Conservation (phyloP, 2,113 vertebrate species). For the Oryzias melastigma region DNA sequence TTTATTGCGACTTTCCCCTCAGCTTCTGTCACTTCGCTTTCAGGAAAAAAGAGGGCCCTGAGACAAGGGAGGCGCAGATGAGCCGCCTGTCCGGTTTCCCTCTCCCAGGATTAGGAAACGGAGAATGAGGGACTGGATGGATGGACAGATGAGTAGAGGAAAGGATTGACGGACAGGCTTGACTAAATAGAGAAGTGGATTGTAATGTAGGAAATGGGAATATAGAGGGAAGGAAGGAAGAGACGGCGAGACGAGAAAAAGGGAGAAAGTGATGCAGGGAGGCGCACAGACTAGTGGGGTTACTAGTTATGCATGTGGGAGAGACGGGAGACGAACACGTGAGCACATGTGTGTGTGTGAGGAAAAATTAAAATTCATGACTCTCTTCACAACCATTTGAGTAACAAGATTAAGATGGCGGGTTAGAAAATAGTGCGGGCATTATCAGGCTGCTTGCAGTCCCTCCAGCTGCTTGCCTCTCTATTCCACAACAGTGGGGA, state of each 20-base stretch:
- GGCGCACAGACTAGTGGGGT: slow-evolving; percentile 52
- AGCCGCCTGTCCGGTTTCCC: slow-evolving; percentile 66
- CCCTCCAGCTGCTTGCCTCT: slow-evolving; percentile 98
- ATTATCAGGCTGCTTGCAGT: slow-evolving; percentile 99
- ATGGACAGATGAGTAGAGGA: slow-evolving; percentile 59
- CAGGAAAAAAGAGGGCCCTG: slow-evolving; percentile 20
- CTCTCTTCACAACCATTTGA: slow-evolving; percentile 99
- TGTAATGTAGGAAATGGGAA: slow-evolving; percentile 65
- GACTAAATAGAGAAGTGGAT: slow-evolving; percentile 71
- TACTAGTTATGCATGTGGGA: slow-evolving; percentile 66
- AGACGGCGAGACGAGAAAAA: slow-evolving; percentile 43
- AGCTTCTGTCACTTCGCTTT: slow-evolving; percentile 36
- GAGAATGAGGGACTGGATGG: slow-evolving; percentile 64
- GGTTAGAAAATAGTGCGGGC: slow-evolving; percentile 93
- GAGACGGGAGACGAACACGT: slow-evolving; percentile 50
- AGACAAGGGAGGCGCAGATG: slow-evolving; percentile 61
- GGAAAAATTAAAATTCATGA: slow-evolving; percentile 99
- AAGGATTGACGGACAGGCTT: slow-evolving; percentile 70
- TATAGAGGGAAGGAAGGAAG: slow-evolving; percentile 74
- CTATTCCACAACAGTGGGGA: slow-evolving; percentile 99
- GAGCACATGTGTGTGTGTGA: slow-evolving; percentile 56
- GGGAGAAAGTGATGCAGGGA: slow-evolving; percentile 15
- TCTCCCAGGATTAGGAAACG: slow-evolving; percentile 68
- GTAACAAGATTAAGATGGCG: slow-evolving; percentile 99
- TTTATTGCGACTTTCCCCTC: slow-evolving; percentile 68